Evolutionary conservation across 2,797 vertebrate genomes (phyloP), one percentile per base, ranked within the genome.

Genomic region (Sebastes alutus): DNA sequence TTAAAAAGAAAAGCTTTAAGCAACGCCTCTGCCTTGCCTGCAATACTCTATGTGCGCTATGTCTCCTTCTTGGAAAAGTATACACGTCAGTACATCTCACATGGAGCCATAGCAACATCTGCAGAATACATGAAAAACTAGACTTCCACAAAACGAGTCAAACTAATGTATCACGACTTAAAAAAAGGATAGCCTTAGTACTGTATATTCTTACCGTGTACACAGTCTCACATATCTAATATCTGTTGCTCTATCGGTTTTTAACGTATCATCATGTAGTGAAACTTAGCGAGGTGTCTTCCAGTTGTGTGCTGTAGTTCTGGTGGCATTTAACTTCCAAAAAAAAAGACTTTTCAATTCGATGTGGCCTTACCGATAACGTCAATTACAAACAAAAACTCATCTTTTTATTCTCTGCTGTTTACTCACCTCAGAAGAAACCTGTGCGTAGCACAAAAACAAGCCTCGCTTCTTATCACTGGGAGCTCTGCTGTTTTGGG

Each of bases 1-100:
- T 97, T 97, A 97, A 97, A 94, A 94, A 95, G 92, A 97, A 98
- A 99, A 99, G 98, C 98, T 99, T 99, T 99, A 99, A 99, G 97
- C 96, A 97, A 97, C 95, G 97, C 97, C 97, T 99, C 97, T 97
- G 97, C 97, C 98, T 99, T 99, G 98, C 97, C 98, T 98, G 97
- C 97, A 97, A 97, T 97, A 97, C 96, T 96, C 96, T 82, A 92
- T 93, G 95, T 97, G 96, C 92, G 94, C 97, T 95, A 95, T 92
- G 93, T 96, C 95, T 97, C 95, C 91, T 86, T 86, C 55, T 76
- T 35, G 84, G 89, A 89, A 90, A 90, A 77, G 75, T 80, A 88
- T 77, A 87, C 89, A 79, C 87, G 87, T 90, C 91, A 87, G 87
- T 90, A 83, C 91, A 89, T 92, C 89, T 90, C 86, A 89, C 88